Conservation (phyloP, 2,113 vertebrate genomes). For the Amphiprion ocellaris region DNA sequence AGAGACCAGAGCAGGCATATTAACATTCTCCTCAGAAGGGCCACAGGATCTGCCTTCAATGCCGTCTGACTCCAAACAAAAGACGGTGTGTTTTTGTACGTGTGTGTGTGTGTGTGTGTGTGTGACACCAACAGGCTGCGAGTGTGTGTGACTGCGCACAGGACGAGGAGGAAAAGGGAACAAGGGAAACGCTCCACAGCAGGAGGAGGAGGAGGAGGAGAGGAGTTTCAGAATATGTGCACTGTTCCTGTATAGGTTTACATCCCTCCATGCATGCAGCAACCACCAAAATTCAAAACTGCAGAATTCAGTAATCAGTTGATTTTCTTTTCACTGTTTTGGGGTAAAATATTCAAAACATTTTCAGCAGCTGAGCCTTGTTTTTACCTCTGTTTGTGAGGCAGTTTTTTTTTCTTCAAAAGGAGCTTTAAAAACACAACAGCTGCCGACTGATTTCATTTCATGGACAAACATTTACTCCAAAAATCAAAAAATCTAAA, state of each 20-base stretch:
- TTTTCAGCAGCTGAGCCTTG: neutral
- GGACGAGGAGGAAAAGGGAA: constrained; percentile 52
- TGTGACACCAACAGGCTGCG: constrained; percentile 34
- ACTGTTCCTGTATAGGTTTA: constrained; percentile 7
- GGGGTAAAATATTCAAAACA: neutral
- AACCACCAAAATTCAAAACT: constrained; percentile 1
- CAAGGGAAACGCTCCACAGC: constrained; percentile 32
- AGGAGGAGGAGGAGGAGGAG: neutral
- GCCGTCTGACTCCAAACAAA: constrained; percentile 83
- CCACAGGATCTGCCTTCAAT: constrained; percentile 82
- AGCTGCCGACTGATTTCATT: neutral
- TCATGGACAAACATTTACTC: neutral
- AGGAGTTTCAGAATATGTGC: constrained; percentile 29
- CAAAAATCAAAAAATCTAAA: no score
- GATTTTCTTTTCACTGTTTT: constrained; percentile 3
- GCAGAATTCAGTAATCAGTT: neutral
- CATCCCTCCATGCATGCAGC: neutral
- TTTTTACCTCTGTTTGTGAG: neutral
- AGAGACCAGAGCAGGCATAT: constrained; percentile 77
- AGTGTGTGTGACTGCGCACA: constrained; percentile 54
- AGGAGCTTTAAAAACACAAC: no score
- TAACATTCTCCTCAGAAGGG: constrained; percentile 82
- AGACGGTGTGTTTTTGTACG: constrained; percentile 66
- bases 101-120: constrained; percentile 33
- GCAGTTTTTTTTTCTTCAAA: no score